Evolutionary conservation across 2,888 invertebrate species (phyloP).

Genomic region (Scaptomyza reducta): DNA sequence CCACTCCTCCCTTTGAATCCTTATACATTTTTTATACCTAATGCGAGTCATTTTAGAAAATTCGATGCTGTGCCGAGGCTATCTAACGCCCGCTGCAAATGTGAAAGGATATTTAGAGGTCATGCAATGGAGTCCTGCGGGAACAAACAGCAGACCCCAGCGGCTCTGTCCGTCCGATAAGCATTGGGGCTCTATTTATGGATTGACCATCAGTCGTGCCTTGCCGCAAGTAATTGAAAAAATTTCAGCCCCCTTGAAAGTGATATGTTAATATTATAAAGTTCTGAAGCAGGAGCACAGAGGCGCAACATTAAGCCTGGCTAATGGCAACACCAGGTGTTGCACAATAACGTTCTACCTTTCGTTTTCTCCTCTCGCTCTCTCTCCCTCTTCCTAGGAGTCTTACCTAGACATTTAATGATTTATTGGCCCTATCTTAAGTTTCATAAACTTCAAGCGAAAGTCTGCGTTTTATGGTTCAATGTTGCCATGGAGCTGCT

Average conservation of each 20-base stretch:
- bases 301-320: slow-evolving; percentile 44
- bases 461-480: slow-evolving; percentile 53
- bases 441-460: slow-evolving; percentile 57
- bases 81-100: slow-evolving; percentile 42
- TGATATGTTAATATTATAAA: slow-evolving; percentile 45
- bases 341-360: neutral
- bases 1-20: slow-evolving; percentile 24
- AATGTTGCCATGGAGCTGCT: slow-evolving; percentile 35
- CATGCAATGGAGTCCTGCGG: slow-evolving; percentile 31
- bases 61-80: slow-evolving; percentile 22
- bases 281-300: slow-evolving; percentile 45
- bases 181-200: slow-evolving; percentile 36
- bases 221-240: slow-evolving; percentile 61
- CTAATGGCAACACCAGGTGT: slow-evolving; percentile 60
- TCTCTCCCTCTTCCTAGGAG: neutral
- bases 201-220: slow-evolving; percentile 41
- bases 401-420: slow-evolving; percentile 47
- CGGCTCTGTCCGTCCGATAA: slow-evolving; percentile 33
- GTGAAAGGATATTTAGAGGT: slow-evolving; percentile 76
- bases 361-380: no score
- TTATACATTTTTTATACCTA: slow-evolving; percentile 72
- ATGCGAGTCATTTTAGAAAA: slow-evolving; percentile 66
- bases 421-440: slow-evolving; percentile 71
- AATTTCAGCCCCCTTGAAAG: slow-evolving; percentile 36
- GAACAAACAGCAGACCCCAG: neutral